Evolutionary conservation across 2,113 vertebrate species (phyloP), one percentile per base, ranked within the genome.

Genomic region (Origma solitaria): DNA sequence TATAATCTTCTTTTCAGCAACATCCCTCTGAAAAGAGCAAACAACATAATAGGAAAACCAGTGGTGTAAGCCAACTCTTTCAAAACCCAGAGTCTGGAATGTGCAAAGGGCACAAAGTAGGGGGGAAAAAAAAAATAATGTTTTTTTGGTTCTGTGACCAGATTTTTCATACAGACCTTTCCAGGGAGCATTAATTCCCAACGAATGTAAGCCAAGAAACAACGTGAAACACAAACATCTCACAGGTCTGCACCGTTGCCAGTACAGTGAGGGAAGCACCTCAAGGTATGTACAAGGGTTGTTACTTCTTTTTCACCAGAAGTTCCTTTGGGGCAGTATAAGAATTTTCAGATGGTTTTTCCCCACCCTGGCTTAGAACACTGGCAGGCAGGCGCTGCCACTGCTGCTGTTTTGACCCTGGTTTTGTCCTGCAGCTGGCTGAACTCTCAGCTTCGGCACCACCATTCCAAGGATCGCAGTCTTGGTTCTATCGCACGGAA

Each of bases 1-100:
- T 91, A 96, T 97, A 97, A 98, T 97, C 94, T 94, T 94, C 94
- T 96, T 97, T 97, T 96, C 93, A 98, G 96, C 84, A 95, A 80
- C 96, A 97, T 95, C 96, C 86, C 97, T 97, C 95, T 93, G 95
- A 97, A 93, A 94, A 96, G 96, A 97, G 95, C 91, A 97, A 97
- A 95, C 92, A 96, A 96, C 95, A 93, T 84, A 97, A 95, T 89
- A 97, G 93, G 87, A 94, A 96, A 95, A 92, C 65, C 77, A 93
- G 82, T 22, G 89, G 89, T 24, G 3, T 90, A 97, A 97, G 96
- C 96, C 97, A 96, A 91, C 88, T 94, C 60, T 95, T 96, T 95
- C 95, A 95, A 98, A 95, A 89, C 75, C 78, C 94, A 51, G 65
- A 58, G 82, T 93, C 81, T 96, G 92, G 96, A 97, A 97, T 82